Evolutionary conservation across 2,797 vertebrate genomes (phyloP).

Genomic region (Chrysolophus pictus): DNA sequence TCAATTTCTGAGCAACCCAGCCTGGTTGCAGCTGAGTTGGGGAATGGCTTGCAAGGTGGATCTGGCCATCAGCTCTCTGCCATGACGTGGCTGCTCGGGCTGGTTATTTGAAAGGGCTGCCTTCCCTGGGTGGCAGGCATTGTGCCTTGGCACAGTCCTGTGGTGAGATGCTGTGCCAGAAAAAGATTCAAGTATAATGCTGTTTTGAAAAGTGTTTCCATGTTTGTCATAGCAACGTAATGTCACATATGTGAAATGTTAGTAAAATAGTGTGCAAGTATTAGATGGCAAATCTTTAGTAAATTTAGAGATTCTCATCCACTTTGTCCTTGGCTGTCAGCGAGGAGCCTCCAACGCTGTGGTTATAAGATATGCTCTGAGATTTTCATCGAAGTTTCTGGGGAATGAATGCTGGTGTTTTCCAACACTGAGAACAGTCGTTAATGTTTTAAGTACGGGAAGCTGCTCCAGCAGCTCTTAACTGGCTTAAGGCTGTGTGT

Average conservation of each 20-base stretch:
- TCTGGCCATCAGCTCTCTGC: neutral
- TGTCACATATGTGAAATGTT: neutral
- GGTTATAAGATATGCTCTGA: neutral
- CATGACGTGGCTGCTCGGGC: neutral
- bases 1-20: neutral
- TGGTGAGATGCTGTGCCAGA: neutral
- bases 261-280: neutral
- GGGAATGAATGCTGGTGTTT: neutral
- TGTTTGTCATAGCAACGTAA: neutral
- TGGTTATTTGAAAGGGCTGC: neutral
- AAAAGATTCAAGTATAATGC: neutral
- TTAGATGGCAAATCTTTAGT: neutral
- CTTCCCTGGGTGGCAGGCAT: conserved; percentile 25
- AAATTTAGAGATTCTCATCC: neutral
- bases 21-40: neutral
- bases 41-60: neutral
- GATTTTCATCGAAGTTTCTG: neutral
- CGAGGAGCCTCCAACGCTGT: neutral
- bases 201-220: conserved; percentile 21
- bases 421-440: neutral
- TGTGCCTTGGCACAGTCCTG: conserved; percentile 33
- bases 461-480: neutral
- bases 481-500: neutral
- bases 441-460: neutral
- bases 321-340: neutral